Percentiles rank a stretch among this genome's conserved stretches.
These are phyloP conservation scores for Cossypha polioptera DNA, from an alignment of 2,797 vertebrate genomes.

Conservation along the genomic window DNA sequence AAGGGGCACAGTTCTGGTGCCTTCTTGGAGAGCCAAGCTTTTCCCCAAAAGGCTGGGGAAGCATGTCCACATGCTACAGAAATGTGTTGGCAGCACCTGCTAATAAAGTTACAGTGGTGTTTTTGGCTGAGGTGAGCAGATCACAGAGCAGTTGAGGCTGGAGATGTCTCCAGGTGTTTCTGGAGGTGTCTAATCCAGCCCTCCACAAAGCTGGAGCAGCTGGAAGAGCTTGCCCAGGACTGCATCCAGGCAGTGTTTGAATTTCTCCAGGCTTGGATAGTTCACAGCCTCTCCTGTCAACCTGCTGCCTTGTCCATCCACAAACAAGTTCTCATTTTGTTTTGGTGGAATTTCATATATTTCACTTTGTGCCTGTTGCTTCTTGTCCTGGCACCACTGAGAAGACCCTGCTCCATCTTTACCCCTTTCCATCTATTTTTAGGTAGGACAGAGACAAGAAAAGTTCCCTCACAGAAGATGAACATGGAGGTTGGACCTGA, in stretches of 20 bases:
- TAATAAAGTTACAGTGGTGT: not conserved
- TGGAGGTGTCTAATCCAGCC: not conserved
- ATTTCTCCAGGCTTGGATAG: not conserved
- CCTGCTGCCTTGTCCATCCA: not conserved
- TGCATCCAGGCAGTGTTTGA: not conserved
- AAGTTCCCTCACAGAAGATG: not conserved
- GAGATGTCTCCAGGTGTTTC: not conserved
- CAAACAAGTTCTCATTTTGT: not conserved
- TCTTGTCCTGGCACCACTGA: not conserved
- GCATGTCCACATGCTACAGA: not conserved
- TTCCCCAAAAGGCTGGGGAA: not conserved
- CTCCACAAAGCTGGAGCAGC: not conserved
- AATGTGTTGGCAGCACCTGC: not conserved
- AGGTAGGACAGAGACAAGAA: rapidly evolving
- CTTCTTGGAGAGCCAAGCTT: not conserved
- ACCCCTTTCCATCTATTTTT: not conserved
- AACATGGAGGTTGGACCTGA: not conserved
- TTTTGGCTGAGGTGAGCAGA: not conserved
- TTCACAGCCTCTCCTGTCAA: not conserved
- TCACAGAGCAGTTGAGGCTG: not conserved
- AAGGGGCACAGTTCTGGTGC: not conserved
- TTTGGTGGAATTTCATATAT: not conserved
- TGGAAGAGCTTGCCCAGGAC: not conserved
- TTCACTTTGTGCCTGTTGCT: not conserved
- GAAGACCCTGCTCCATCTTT: not conserved